Base-by-base conservation (phyloP, 2,888 invertebrate genomes). In the Hecatera dysodea region DNA sequence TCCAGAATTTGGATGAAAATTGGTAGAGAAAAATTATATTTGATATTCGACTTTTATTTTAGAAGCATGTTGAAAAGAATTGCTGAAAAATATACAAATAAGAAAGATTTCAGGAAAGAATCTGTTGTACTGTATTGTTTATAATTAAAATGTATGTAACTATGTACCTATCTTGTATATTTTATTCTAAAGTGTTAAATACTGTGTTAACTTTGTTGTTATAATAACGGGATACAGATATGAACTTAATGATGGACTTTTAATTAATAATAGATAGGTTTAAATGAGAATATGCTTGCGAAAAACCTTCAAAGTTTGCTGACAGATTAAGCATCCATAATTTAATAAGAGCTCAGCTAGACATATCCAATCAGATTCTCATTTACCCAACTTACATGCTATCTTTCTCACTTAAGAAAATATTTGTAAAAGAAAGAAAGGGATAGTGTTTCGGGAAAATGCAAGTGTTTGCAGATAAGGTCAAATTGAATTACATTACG, bases 181-280 rank as follows among this genome's bases (percentile, higher is more conserved):
- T 72, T 73, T 53, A 53, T 53, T 53, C 36, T 62, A 11, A 72
- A 53, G n/a, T 61, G 12, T 36, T 39, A 46, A 33, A 52, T 33
- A 71, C 22, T 46, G 44, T 73, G 42, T 50, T 36, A 64, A 22
- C 24, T 42, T 27, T 27, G 22, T 71, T 27, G 44, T 36, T 39
- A 36, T 29, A 63, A 39, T 12, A 39, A 46, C 15, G 36, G 22
- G 11, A 42, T 36, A 44, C 22, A 52, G 50, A 44, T 59, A 61
- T 27, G 6, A 72, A 24, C 12, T 6, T n/a, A 46, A 12, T 19
- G 39, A 24, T 24, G 27, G 19, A 24, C 19, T 36, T 72, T 42
- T 42, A 12, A 56, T n/a, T 39, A 29, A 29, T 24, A 56, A 61
- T 52, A 62, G 73, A 36, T 59, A 36, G 17, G 53, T 15, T 36